These are phyloP conservation scores for Drosophila maculinotata DNA, from an alignment of 2,888 invertebrate species.

Conservation along the genomic window DNA sequence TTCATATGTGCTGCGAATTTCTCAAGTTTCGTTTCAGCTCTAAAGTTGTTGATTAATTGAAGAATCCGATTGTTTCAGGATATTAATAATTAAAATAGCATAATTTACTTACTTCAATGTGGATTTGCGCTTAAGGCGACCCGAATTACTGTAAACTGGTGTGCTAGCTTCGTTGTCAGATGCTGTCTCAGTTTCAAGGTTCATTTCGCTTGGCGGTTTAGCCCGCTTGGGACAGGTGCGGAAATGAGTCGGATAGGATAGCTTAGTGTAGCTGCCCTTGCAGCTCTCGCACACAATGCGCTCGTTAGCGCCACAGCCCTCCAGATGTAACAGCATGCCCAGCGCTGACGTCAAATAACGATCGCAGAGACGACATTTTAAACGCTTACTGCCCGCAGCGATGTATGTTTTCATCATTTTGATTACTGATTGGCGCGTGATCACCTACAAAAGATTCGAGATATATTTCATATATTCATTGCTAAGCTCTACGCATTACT, in stretches of 20 bases:
- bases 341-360: constrained; percentile 69
- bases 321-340: constrained; percentile 80
- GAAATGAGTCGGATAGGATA: constrained; percentile 53
- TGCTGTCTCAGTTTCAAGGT: background rate
- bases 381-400: constrained; percentile 45
- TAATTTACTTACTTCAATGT: constrained; percentile 73
- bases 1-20: constrained; percentile 60
- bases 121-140: constrained; percentile 81
- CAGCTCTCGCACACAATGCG: constrained; percentile 76
- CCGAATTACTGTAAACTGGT: constrained; percentile 71
- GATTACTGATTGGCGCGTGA: constrained; percentile 60
- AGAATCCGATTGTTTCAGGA: background rate
- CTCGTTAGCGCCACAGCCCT: constrained; percentile 71
- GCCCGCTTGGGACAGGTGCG: constrained; percentile 61
- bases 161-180: background rate
- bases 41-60: constrained; percentile 23
- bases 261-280: constrained; percentile 55
- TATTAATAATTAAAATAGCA: too few species aligned
- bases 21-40: constrained; percentile 82
- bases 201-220: background rate
- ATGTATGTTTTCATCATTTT: constrained; percentile 63
- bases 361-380: constrained; percentile 81
- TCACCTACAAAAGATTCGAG: constrained; percentile 37
- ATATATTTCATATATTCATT: background rate
- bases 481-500: constrained; percentile 21